Base-by-base conservation (phyloP, 2,888 invertebrate genomes). In the Hirtodrosophila cameraria region DNA sequence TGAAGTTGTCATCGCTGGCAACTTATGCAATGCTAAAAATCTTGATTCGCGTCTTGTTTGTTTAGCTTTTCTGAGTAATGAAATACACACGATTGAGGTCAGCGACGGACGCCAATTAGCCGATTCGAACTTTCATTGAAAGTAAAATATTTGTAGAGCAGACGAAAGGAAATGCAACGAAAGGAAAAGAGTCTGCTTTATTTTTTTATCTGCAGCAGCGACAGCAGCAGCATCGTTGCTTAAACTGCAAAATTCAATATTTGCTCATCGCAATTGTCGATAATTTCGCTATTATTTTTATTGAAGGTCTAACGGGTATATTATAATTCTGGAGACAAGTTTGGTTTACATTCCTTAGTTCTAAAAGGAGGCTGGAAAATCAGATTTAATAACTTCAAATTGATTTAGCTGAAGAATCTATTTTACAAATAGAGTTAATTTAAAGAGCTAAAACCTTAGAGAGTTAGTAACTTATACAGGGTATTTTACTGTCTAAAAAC, bases 81-180 rank as follows among this genome's bases (percentile, higher is more conserved):
- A 36, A 38, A 39, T 55, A 35, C 50, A 45, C 55, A 12, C 61
- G 58, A 80, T 79, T 73, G 80, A 61, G 80, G 80, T 86, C 80
- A 83, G 73, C 75, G 35, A 39, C 58, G 80, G 72, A 58, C 39
- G 63, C 42, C 68, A 54, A 71, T 70, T 84, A 62, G 60, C 55
- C 60, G 65, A 55, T 57, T 53, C 54, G 30, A 62, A 85, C 83
- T 85, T 83, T 83, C 87, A 79, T 77, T 77, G 83, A 83, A 83
- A 83, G 83, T 87, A 74, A 83, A 83, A 82, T 85, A 83, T 84
- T 82, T 80, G 86, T 65, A 38, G 76, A 86, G 76, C 74, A 63
- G 62, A 73, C 59, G 65, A 81, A 81, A 81, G 67, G 72, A 86
- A 81, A 81, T 75, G 71, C 81, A 86, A 71, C 75, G 73, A 86